These are phyloP conservation scores for Diaperis boleti DNA, from an alignment of 2,888 invertebrate species.

Conservation along the genomic window DNA sequence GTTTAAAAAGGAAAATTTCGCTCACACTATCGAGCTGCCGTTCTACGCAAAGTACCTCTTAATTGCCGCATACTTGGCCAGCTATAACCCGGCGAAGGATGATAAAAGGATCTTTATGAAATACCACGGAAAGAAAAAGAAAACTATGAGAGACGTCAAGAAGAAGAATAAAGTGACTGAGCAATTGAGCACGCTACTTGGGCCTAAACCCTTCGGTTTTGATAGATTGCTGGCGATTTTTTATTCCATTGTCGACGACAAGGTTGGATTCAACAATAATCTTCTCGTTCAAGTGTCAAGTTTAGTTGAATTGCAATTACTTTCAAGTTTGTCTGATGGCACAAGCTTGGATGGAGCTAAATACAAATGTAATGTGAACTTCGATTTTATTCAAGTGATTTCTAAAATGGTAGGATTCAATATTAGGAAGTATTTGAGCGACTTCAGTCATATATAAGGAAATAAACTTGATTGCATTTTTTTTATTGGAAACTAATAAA, in stretches of 20 bases:
- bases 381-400: slow-evolving; percentile 83
- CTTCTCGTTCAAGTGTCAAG: slow-evolving; percentile 90
- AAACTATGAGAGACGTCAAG: slow-evolving; percentile 72
- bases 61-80: slow-evolving; percentile 92
- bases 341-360: slow-evolving; percentile 81
- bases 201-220: slow-evolving; percentile 76
- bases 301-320: slow-evolving; percentile 84
- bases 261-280: slow-evolving; percentile 87
- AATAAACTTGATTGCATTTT: not conserved
- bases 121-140: slow-evolving; percentile 79
- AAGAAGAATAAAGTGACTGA: slow-evolving; percentile 72
- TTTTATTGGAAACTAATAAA: too few relatives aligned
- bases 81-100: slow-evolving; percentile 90
- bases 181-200: slow-evolving; percentile 77
- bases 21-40: slow-evolving; percentile 82
- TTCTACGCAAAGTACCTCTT: slow-evolving; percentile 91
- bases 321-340: slow-evolving; percentile 78
- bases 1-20: slow-evolving; percentile 61
- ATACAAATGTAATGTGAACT: slow-evolving; percentile 87
- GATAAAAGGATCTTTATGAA: slow-evolving; percentile 91
- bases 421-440: slow-evolving; percentile 81
- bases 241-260: slow-evolving; percentile 84
- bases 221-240: slow-evolving; percentile 59
- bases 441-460: slow-evolving; percentile 70
- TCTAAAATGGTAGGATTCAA: slow-evolving; percentile 83